These are phyloP conservation scores for Eciton burchellii DNA, from an alignment of 1,140 invertebrate species.

Conservation along the genomic window DNA sequence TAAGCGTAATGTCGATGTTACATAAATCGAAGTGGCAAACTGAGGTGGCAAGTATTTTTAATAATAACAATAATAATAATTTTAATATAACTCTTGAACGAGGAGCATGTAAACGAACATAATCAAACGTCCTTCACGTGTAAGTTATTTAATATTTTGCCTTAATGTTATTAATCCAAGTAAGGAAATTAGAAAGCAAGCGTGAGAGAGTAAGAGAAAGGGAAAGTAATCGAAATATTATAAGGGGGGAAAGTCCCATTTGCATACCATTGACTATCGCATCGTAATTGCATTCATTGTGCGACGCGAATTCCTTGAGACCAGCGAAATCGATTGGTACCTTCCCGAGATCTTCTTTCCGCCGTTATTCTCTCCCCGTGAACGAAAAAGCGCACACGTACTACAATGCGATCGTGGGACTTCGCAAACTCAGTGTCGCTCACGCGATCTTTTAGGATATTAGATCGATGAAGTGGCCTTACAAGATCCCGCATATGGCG, in stretches of 20 bases:
- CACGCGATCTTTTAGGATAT: slow-evolving; percentile 50
- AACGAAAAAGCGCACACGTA: neutral
- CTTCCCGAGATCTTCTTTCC: slow-evolving; percentile 28
- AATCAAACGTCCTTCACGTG: slow-evolving; percentile 60
- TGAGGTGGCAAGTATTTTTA: slow-evolving; percentile 58
- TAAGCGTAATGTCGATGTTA: too few species aligned
- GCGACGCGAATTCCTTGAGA: slow-evolving; percentile 14
- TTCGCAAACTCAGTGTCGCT: slow-evolving; percentile 40
- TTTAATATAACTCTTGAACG: slow-evolving; percentile 44
- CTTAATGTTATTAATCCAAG: slow-evolving; percentile 55
- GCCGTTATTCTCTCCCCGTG: slow-evolving; percentile 1
- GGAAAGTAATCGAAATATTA: slow-evolving; percentile 24
- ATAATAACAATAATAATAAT: slow-evolving; percentile 32
- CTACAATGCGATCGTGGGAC: slow-evolving; percentile 42
- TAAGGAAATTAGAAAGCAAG: slow-evolving; percentile 25
- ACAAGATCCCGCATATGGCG: slow-evolving; percentile 41
- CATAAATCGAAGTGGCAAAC: slow-evolving; percentile 44
- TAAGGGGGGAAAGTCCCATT: slow-evolving; percentile 51
- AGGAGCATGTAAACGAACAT: slow-evolving; percentile 57
- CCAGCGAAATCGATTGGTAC: slow-evolving; percentile 23
- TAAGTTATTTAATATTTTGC: slow-evolving; percentile 62
- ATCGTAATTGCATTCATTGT: slow-evolving; percentile 53
- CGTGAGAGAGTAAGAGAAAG: slow-evolving; percentile 20
- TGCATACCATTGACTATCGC: slow-evolving; percentile 35
- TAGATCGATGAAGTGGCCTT: slow-evolving; percentile 61